These are phyloP conservation scores for Drosophila tanythrix DNA, from an alignment of 2,888 invertebrate genomes.

Conservation along the genomic window DNA sequence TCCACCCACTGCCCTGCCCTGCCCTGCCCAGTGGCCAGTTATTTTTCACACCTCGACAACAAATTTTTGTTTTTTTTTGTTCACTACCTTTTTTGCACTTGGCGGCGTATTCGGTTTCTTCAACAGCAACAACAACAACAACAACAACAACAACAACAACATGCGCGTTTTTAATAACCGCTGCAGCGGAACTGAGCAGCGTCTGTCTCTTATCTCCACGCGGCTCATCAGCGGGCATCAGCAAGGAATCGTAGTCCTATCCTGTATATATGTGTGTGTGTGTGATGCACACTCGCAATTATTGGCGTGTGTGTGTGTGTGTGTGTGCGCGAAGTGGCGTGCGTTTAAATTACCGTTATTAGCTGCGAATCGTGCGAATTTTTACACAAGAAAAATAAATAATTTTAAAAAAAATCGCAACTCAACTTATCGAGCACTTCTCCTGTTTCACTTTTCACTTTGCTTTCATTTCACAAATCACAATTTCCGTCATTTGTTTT, in stretches of 20 bases:
- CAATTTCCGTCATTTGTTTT: conserved; percentile 62
- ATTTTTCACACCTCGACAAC: conserved; percentile 84
- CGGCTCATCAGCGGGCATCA: conserved; percentile 66
- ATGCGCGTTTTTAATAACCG: conserved; percentile 71
- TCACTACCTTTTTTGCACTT: conserved; percentile 74
- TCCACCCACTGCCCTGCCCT: conserved; percentile 16
- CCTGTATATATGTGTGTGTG: conserved; percentile 50
- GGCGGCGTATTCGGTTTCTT: conserved; percentile 75
- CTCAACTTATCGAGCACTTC: background rate
- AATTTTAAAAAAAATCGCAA: background rate
- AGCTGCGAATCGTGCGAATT: conserved; percentile 82
- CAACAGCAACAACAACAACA: conserved; percentile 34
- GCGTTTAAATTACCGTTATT: conserved; percentile 84
- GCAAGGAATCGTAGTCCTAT: conserved; percentile 39
- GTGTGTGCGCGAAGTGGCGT: conserved; percentile 63
- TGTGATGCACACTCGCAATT: conserved; percentile 70
- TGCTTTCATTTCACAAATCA: conserved; percentile 58
- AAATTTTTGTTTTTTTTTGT: conserved; percentile 26
- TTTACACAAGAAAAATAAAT: background rate
- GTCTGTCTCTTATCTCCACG: conserved; percentile 70
- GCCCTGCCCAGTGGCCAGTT: conserved; percentile 79
- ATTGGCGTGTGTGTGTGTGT: conserved; percentile 45
- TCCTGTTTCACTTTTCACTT: conserved; percentile 51
- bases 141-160: conserved; percentile 36
- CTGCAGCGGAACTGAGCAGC: conserved; percentile 36